These are phyloP conservation scores for Chloromyia formosa DNA, from an alignment of 2,888 invertebrate genomes.

Conservation along the genomic window DNA sequence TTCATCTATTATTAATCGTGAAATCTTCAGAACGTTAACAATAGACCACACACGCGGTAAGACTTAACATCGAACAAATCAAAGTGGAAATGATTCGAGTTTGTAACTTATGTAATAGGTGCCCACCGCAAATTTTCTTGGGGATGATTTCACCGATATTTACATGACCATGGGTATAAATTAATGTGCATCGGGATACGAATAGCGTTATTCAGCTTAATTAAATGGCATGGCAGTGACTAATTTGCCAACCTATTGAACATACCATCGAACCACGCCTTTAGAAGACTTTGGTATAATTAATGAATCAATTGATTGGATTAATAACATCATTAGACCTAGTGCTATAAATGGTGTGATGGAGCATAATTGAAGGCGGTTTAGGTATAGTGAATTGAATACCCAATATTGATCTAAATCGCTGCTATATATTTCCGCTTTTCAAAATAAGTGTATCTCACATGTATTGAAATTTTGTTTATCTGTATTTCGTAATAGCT, in stretches of 20 bases:
- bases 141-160: not conserved
- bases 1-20: not conserved
- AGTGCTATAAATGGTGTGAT: slow-evolving; percentile 2
- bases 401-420: no score
- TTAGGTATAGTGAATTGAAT: no score
- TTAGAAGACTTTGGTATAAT: not conserved
- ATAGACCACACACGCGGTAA: not conserved
- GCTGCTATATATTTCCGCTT: no score
- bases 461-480: no score
- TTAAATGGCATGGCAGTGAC: slow-evolving; percentile 39
- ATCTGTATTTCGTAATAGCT: no score
- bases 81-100: not conserved
- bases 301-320: slow-evolving; percentile 21
- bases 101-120: not conserved
- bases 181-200: slow-evolving; percentile 28
- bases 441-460: no score
- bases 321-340: slow-evolving; percentile 11
- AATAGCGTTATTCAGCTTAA: slow-evolving; percentile 32
- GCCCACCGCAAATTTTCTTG: not conserved
- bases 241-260: slow-evolving; percentile 36
- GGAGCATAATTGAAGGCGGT: not conserved
- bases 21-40: not conserved
- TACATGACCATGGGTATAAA: slow-evolving; percentile 15
- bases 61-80: not conserved
- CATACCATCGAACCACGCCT: slow-evolving; percentile 23